These are phyloP conservation scores for Eidolon dupreanum DNA, from an alignment of 2,797 vertebrate species.

Conservation along the genomic window DNA sequence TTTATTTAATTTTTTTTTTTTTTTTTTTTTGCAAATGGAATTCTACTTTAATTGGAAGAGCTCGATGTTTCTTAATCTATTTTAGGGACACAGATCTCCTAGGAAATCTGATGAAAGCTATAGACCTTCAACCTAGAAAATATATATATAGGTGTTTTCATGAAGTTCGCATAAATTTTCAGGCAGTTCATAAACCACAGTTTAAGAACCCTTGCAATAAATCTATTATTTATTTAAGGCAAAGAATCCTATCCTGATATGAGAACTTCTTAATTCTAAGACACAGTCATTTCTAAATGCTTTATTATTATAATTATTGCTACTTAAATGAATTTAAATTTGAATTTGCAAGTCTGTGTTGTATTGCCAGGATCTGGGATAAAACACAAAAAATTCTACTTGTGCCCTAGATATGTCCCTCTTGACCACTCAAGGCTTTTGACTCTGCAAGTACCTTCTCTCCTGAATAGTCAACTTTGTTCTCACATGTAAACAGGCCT, in stretches of 20 bases:
- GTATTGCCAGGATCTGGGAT: background rate
- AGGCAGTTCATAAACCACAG: conserved; percentile 32
- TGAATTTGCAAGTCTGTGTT: background rate
- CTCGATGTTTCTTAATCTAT: conserved; percentile 49
- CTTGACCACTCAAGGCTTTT: background rate
- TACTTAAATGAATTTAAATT: background rate
- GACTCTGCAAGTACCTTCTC: background rate
- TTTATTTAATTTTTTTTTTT: background rate
- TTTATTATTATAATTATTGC: background rate
- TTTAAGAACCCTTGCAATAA: background rate
- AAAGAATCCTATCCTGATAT: background rate
- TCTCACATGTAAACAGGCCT: background rate
- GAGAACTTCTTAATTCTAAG: background rate
- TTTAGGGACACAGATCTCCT: background rate
- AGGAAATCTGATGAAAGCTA: conserved; percentile 50
- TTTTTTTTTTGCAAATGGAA: conserved; percentile 38
- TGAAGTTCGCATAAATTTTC: conserved; percentile 44
- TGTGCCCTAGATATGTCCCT: too few species aligned
- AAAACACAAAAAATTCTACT: background rate
- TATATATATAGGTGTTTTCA: conserved; percentile 19
- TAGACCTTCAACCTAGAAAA: conserved; percentile 49
- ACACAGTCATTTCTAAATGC: background rate
- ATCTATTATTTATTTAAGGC: conserved; percentile 36
- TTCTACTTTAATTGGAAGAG: conserved; percentile 41
- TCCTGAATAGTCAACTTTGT: background rate